Conservation (phyloP, 2,113 vertebrate species). For the Phoxinus phoxinus region DNA sequence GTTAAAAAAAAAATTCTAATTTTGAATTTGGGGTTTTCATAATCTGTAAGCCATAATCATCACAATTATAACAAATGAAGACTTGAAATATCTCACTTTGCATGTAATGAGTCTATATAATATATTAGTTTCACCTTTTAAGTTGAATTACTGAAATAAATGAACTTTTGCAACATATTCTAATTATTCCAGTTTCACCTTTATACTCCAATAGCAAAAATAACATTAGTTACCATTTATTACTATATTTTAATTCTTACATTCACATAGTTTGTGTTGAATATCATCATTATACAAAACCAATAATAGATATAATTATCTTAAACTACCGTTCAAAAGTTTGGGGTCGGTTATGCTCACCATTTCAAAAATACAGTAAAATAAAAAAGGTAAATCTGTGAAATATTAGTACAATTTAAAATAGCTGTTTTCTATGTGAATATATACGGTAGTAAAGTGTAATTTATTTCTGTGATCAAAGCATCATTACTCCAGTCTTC, state of each 20-base stretch:
- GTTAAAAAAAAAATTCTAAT: no score
- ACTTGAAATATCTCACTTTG: no score
- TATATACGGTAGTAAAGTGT: accelerated
- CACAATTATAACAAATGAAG: no score
- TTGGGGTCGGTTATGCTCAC: neutral
- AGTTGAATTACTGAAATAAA: no score
- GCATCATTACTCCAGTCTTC: neutral
- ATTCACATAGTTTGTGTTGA: neutral
- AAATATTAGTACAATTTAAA: neutral
- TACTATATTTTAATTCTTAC: neutral
- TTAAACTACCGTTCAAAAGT: neutral
- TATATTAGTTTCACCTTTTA: no score
- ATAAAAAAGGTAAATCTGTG: neutral
- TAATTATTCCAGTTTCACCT: no score
- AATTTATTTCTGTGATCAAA: neutral
- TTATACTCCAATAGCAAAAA: neutral
- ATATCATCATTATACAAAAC: neutral
- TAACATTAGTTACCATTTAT: neutral
- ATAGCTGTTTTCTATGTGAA: neutral
- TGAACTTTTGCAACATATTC: no score
- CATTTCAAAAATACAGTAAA: neutral
- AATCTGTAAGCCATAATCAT: no score
- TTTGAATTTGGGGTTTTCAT: no score
- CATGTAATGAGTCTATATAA: no score
- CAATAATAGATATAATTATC: neutral